phyloP scores from a whole-genome alignment of 2,797 vertebrate genomes.

The Cryptoprocta ferox region DNA sequence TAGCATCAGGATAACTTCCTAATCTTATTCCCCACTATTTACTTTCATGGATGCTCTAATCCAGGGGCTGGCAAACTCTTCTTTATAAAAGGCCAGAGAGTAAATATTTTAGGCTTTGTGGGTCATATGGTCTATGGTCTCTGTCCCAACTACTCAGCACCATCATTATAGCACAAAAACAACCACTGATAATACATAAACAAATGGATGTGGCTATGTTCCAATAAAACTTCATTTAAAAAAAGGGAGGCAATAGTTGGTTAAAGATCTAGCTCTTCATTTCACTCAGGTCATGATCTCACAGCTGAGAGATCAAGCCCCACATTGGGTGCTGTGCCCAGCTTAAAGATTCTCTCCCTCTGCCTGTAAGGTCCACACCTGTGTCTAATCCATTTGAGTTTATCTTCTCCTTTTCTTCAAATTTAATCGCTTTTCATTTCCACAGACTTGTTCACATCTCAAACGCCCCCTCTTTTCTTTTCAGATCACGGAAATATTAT shows the following conservation, averaged over 20 bases:
- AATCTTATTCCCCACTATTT: not conserved
- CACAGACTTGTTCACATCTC: not conserved
- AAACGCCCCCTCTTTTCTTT: not conserved
- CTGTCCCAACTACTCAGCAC: not conserved
- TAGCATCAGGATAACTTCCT: not conserved
- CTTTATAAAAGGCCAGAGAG: not conserved
- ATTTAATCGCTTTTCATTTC: not conserved
- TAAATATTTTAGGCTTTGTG: not conserved
- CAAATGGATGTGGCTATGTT: not conserved
- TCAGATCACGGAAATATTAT: not conserved
- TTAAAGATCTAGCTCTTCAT: too few relatives aligned
- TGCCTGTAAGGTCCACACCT: not conserved
- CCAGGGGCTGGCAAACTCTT: not conserved
- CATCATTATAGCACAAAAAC: not conserved
- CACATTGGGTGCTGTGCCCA: too few relatives aligned
- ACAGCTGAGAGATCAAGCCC: too few relatives aligned
- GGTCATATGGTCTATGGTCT: not conserved
- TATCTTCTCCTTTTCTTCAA: not conserved
- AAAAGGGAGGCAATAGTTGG: not conserved
- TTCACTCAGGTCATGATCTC: too few relatives aligned
- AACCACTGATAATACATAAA: not conserved
- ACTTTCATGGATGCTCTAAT: not conserved
- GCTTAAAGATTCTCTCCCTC: too few relatives aligned
- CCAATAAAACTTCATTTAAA: not conserved
- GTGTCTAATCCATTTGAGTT: not conserved